phyloP scores from a whole-genome alignment of 2,113 vertebrate species.

The Meles meles region DNA sequence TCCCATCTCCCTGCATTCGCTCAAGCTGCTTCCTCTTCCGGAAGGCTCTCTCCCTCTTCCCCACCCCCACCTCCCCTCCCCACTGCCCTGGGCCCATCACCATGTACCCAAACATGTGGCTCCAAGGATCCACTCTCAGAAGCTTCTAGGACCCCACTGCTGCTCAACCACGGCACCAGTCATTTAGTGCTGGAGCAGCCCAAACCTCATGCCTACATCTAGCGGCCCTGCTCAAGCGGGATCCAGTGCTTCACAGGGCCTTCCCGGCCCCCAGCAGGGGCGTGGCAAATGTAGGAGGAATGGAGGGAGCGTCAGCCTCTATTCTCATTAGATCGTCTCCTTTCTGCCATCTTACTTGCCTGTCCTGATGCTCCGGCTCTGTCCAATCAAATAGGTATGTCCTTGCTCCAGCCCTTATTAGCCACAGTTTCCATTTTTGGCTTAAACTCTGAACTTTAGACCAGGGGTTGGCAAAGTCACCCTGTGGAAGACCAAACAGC shows the following conservation, averaged over 20 bases:
- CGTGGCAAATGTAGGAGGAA: not conserved
- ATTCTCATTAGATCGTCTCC: not conserved
- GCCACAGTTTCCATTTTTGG: not conserved
- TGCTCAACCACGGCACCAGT: not conserved
- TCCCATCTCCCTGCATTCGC: not conserved
- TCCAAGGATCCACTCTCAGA: not conserved
- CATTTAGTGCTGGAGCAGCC: not conserved
- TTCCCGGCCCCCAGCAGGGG: not conserved
- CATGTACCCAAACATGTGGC: not conserved
- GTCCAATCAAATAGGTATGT: not conserved
- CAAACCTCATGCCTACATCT: not conserved
- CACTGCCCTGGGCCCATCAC: not conserved
- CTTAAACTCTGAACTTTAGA: not conserved
- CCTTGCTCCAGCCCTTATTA: not conserved
- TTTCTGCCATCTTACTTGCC: not conserved
- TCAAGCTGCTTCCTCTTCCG: not conserved
- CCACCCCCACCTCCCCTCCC: not conserved
- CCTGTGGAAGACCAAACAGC: not conserved
- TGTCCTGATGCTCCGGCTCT: not conserved
- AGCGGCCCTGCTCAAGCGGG: not conserved
- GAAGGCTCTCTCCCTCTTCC: not conserved
- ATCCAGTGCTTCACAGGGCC: not conserved
- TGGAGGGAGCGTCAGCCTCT: not conserved
- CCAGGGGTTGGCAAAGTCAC: not conserved
- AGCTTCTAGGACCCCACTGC: not conserved